A percentile compares a stretch with the other conserved stretches of the same genome.
phyloP scores from a whole-genome alignment of 2,797 vertebrate species.

The Cyclura pinguis region DNA sequence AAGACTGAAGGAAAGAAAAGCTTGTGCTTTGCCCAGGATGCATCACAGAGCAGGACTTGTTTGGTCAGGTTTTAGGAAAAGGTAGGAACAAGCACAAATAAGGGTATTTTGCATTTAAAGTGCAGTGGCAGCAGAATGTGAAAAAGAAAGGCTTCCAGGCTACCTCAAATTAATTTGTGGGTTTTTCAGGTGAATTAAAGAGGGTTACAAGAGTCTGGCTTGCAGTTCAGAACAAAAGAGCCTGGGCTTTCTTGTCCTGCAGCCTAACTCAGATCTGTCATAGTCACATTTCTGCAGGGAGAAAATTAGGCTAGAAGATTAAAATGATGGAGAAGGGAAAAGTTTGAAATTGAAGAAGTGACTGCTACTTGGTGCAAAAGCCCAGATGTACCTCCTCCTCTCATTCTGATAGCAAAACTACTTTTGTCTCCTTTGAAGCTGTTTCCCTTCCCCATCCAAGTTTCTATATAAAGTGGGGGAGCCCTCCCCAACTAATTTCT shows the following conservation, averaged over 20 bases:
- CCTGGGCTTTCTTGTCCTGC: not conserved
- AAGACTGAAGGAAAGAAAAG: not conserved
- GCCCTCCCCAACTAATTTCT: slow-evolving; percentile 8
- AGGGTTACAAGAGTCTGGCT: not conserved
- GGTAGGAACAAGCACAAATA: not conserved
- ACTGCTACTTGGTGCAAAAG: slow-evolving; percentile 9
- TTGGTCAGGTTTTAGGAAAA: not conserved
- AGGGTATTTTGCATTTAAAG: slow-evolving; percentile 6
- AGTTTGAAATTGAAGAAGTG: not conserved
- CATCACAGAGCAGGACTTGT: not conserved
- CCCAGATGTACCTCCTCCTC: not conserved
- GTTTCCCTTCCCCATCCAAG: slow-evolving; percentile 4
- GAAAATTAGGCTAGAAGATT: not conserved
- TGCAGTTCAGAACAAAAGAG: not conserved
- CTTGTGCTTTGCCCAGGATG: not conserved
- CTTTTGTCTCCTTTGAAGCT: not conserved
- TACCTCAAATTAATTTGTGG: not conserved
- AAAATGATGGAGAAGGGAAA: not conserved
- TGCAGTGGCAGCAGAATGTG: not conserved
- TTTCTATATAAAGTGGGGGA: not conserved
- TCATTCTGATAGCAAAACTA: not conserved
- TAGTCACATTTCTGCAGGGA: not conserved
- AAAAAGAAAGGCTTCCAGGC: not conserved
- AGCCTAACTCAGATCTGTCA: not conserved
- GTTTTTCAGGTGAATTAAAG: not conserved